Conservation (phyloP, 2,888 invertebrate genomes). For the Maniola hyperantus region DNA sequence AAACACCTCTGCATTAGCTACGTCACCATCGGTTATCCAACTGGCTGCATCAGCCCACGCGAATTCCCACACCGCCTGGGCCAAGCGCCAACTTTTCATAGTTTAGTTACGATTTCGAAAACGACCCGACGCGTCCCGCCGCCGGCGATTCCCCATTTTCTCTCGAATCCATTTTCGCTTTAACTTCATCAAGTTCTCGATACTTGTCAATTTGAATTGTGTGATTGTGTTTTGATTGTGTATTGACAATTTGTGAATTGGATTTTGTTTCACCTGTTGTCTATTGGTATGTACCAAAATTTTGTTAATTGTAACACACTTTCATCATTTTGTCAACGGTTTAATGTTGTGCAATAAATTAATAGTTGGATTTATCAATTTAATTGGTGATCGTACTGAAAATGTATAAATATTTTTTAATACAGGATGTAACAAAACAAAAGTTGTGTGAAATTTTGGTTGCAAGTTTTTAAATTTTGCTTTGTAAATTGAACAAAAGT, state of each 20-base stretch:
- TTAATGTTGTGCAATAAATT: constrained; percentile 2
- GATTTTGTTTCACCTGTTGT: constrained; percentile 54
- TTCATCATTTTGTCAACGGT: not conserved
- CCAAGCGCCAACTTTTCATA: constrained; percentile 77
- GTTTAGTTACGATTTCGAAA: constrained; percentile 83
- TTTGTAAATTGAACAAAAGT: not conserved
- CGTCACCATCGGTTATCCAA: constrained; percentile 76
- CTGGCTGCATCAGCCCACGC: constrained; percentile 74
- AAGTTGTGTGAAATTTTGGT: not conserved
- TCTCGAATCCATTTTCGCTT: constrained; percentile 69
- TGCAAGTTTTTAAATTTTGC: not conserved
- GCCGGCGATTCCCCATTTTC: constrained; percentile 76
- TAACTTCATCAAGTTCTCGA: constrained; percentile 71
- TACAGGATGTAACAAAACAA: no score
- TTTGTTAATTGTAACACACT: not conserved
- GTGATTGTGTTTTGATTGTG: constrained; percentile 66
- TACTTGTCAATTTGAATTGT: constrained; percentile 53
- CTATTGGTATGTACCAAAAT: constrained; percentile 52
- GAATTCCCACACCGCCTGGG: constrained; percentile 77
- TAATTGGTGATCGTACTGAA: not conserved
- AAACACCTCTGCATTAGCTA: constrained; percentile 78
- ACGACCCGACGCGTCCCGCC: constrained; percentile 83
- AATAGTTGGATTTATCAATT: not conserved
- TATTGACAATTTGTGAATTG: constrained; percentile 56
- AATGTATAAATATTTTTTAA: no score